Evolutionary conservation across 2,888 invertebrate species (phyloP), one percentile per base, ranked within the genome.

Genomic region (Marasmarcha lunaedactyla): DNA sequence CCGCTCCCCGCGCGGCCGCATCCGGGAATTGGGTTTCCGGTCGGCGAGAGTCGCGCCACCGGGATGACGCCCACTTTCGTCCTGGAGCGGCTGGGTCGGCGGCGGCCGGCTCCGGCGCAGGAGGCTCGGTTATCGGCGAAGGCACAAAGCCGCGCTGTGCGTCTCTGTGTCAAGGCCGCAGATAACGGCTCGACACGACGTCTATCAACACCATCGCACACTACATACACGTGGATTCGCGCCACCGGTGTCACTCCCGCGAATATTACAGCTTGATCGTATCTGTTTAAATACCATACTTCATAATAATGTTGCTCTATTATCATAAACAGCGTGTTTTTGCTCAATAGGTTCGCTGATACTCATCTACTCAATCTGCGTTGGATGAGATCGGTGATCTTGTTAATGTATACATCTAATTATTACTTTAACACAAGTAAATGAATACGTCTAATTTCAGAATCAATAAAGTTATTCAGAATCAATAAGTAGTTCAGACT

Each of bases 11-110:
- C 78, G 63, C 72, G 64, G 70, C 78, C 81, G 71, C 83, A 83
- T 83, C 83, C 81, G 81, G 83, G 81, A 83, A 79, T 81, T 74
- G 72, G 74, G 71, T 79, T 81, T 83, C 83, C 83, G 81, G 81
- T 67, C 59, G 72, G 69, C 71, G 70, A 78, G 78, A 79, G 78
- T 71, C 64, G 61, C 60, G 61, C 66, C 68, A 68, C 63, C 63
- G 59, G 63, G 63, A 69, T 67, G 63, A 71, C 74, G 74, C 77
- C 81, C 76, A 78, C 81, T 74, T 74, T 72, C 64, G 63, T 73
- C 70, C 69, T 69, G 67, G 63, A 64, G 62, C 58, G 50, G 57
- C 6, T 25, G 25, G 25, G 25, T 25, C 25, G 25, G 6, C 25
- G 25, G 25, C 25, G 25, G 9, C 25, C 6, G 7, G 20, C 20